Base-by-base conservation (phyloP, 2,888 invertebrate species). In the Gymnoscelis rufifasciata region DNA sequence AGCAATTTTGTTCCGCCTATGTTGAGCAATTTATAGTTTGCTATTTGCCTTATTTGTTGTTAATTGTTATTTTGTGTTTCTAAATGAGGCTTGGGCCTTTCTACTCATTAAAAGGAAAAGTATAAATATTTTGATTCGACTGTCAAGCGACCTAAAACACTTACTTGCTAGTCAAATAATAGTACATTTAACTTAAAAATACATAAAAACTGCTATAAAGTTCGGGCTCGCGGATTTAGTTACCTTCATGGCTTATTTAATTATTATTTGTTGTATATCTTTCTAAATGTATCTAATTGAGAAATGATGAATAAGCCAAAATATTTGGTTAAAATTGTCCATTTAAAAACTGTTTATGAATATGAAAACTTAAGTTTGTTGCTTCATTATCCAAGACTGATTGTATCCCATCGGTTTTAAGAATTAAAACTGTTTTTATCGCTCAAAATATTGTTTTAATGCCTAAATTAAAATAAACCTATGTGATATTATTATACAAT, bases 361-460 rank as follows among this genome's bases (percentile, higher is more conserved):
- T 15, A 8, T 13, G 7, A 8, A 8, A 8, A n/a, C 14, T 8
- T 1, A 15, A 33, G 35, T 44, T 50, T 36, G 14, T 30, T 49
- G 38, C 48, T 45, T 45, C n/a, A 29, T 40, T 51, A 38, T 46
- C 47, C 44, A 61, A 54, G 57, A 53, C 53, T 59, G 57, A 58
- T 47, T 50, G 51, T 54, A 50, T 51, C 44, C 44, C 38, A 41
- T 42, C 39, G 33, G 51, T 54, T 55, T 54, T 54, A 48, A 40
- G 11, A 41, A 57, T 30, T 55, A 56, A 58, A 57, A 54, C 47
- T 51, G 51, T 51, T 52, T 55, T 57, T 55, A 50, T 53, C 54
- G 54, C 57, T 51, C 55, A 45, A 26, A 8, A 38, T 6, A 37
- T 24, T 33, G 47, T 52, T 54, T 60, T 53, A 51, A 52, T 57